Evolutionary conservation across 1,140 invertebrate genomes (phyloP).

Genomic region (Bombus waltoni): DNA sequence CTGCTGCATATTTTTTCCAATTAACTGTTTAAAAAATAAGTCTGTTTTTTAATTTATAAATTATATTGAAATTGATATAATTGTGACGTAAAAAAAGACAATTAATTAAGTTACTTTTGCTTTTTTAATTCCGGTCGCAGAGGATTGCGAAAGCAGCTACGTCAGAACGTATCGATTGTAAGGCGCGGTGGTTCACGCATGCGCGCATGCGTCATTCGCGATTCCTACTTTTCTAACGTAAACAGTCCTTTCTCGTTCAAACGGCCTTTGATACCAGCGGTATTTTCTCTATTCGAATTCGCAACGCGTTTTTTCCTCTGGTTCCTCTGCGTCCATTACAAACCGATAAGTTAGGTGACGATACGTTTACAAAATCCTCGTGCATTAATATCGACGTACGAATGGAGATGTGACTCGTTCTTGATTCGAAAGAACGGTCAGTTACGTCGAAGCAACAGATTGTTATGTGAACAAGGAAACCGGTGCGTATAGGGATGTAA

Average conservation of each 20-base stretch:
- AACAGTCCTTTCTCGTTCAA: slow-evolving; percentile 66
- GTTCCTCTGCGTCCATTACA: background rate
- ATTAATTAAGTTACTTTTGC: slow-evolving; percentile 55
- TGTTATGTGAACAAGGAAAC: slow-evolving; percentile 55
- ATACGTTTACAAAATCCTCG: background rate
- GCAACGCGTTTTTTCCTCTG: background rate
- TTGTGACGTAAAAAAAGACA: background rate
- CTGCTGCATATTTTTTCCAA: no score
- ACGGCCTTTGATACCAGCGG: slow-evolving; percentile 36
- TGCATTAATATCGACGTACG: background rate
- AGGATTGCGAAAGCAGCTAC: slow-evolving; percentile 63
- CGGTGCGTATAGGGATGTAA: slow-evolving; percentile 38
- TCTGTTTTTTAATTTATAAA: no score
- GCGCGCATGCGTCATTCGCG: slow-evolving; percentile 50
- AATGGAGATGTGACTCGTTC: slow-evolving; percentile 1
- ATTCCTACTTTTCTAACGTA: slow-evolving; percentile 69
- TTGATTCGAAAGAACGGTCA: slow-evolving; percentile 31
- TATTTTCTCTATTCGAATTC: slow-evolving; percentile 7
- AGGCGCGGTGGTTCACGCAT: slow-evolving; percentile 63
- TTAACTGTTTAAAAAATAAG: background rate
- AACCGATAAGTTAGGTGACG: background rate
- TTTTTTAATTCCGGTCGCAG: slow-evolving; percentile 65
- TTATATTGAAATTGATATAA: no score
- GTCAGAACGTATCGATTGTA: slow-evolving; percentile 77
- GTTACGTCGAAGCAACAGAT: slow-evolving; percentile 69